Evolutionary conservation across 2,888 invertebrate species (phyloP).

Genomic region (Habroteleia sp.): DNA sequence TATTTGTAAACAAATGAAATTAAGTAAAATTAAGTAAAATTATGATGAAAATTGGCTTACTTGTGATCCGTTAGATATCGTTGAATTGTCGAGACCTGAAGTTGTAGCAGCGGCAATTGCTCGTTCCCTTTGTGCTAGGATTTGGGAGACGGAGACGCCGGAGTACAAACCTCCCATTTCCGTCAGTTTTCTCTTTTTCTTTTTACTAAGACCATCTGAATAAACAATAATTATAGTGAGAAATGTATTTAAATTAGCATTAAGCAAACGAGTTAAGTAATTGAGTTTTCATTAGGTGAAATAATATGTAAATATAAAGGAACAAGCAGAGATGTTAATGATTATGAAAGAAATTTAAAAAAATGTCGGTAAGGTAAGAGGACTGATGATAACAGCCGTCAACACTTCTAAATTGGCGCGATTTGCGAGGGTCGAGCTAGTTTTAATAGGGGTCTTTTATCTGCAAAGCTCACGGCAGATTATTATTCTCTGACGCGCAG

Average conservation of each 20-base stretch:
- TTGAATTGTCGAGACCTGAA: constrained; percentile 70
- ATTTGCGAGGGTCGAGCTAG: constrained; percentile 61
- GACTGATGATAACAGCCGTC: constrained; percentile 70
- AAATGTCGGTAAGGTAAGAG: constrained; percentile 34
- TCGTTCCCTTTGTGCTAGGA: constrained; percentile 85
- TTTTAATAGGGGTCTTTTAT: constrained; percentile 73
- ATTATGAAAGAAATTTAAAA: constrained; percentile 7
- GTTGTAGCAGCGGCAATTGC: constrained; percentile 72
- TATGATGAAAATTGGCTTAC: constrained; percentile 64
- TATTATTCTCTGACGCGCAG: constrained; percentile 75
- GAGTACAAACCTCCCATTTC: constrained; percentile 84
- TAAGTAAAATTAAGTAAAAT: constrained; percentile 2
- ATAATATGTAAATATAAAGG: no score
- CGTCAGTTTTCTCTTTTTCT: constrained; percentile 85
- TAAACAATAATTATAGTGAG: no score
- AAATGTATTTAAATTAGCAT: no score
- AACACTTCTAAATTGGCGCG: constrained; percentile 71
- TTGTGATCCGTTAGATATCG: constrained; percentile 77
- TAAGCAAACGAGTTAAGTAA: no score
- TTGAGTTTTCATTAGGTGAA: no score
- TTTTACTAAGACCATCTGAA: constrained; percentile 82
- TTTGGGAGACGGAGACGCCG: constrained; percentile 85
- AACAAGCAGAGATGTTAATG: constrained; percentile 30
- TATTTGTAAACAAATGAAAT: neutral
- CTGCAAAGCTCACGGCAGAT: constrained; percentile 74